These are phyloP conservation scores for Centropus bengalensis DNA, from an alignment of 2,113 vertebrate species.

Conservation along the genomic window DNA sequence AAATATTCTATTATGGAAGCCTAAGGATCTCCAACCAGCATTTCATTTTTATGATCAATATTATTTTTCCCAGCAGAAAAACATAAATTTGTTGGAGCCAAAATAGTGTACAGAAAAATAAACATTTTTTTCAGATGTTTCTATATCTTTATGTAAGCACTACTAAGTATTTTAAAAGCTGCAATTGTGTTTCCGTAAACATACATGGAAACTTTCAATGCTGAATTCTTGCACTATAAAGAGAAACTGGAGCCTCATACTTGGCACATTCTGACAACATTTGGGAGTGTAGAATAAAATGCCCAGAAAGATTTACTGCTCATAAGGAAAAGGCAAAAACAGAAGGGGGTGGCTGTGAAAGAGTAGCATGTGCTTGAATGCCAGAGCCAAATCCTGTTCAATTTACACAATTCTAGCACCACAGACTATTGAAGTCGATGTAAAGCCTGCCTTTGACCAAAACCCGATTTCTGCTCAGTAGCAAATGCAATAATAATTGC, in stretches of 20 bases:
- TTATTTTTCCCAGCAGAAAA: neutral
- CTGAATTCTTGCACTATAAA: neutral
- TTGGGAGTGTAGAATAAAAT: neutral
- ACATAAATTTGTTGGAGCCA: neutral
- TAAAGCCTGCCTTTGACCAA: neutral
- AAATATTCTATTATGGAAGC: conserved; percentile 8
- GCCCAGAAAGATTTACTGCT: neutral
- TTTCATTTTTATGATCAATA: conserved; percentile 32
- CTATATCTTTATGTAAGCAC: neutral
- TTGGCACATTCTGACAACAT: neutral
- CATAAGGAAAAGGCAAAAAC: neutral
- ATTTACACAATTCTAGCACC: neutral
- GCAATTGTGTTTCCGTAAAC: conserved; percentile 12
- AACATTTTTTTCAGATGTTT: neutral
- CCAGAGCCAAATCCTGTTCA: neutral
- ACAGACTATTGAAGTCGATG: neutral
- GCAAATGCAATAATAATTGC: neutral
- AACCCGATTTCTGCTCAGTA: neutral
- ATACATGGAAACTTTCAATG: neutral
- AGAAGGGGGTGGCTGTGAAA: neutral
- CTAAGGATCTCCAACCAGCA: neutral
- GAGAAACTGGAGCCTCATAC: neutral
- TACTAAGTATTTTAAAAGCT: neutral
- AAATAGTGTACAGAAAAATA: neutral
- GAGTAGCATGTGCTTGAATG: neutral